These are phyloP conservation scores for Aix galericulata DNA, from an alignment of 2,113 vertebrate genomes.

Conservation along the genomic window DNA sequence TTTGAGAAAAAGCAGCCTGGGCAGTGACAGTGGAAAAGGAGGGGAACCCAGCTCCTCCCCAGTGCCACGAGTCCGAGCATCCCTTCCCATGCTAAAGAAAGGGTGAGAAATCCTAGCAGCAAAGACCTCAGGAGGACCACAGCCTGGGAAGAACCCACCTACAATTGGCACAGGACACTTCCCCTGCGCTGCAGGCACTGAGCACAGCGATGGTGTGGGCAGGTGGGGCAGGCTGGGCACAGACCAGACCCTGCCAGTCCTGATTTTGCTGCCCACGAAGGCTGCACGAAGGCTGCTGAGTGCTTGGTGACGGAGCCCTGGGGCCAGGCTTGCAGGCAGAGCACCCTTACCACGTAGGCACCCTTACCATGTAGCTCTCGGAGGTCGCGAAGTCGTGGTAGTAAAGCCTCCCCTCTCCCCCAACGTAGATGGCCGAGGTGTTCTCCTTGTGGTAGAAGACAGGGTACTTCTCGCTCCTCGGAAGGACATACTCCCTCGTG, in stretches of 20 bases:
- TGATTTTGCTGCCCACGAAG: not conserved
- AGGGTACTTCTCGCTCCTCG: constrained; percentile 54
- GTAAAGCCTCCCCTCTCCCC: constrained; percentile 73
- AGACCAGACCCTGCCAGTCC: not conserved
- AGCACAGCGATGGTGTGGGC: rapidly evolving
- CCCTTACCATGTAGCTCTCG: constrained; percentile 27
- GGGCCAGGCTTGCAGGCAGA: not conserved
- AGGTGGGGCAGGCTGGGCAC: not conserved
- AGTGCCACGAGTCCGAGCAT: not conserved
- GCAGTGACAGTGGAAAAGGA: rapidly evolving
- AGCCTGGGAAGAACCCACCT: not conserved
- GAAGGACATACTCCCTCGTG: constrained; percentile 55
- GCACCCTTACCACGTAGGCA: constrained; percentile 26
- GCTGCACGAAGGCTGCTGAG: rapidly evolving
- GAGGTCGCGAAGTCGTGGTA: constrained; percentile 49
- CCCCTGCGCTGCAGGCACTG: not conserved
- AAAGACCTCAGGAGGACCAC: not conserved
- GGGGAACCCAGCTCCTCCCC: not conserved
- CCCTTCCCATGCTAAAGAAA: not conserved
- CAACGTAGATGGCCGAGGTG: constrained; percentile 61
- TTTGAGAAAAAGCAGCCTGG: not conserved
- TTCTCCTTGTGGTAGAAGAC: constrained; percentile 74
- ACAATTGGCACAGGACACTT: rapidly evolving
- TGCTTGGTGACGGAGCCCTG: rapidly evolving
- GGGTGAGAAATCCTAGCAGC: not conserved